Conservation (phyloP, 2,797 vertebrate species). For the Pampus argenteus region DNA sequence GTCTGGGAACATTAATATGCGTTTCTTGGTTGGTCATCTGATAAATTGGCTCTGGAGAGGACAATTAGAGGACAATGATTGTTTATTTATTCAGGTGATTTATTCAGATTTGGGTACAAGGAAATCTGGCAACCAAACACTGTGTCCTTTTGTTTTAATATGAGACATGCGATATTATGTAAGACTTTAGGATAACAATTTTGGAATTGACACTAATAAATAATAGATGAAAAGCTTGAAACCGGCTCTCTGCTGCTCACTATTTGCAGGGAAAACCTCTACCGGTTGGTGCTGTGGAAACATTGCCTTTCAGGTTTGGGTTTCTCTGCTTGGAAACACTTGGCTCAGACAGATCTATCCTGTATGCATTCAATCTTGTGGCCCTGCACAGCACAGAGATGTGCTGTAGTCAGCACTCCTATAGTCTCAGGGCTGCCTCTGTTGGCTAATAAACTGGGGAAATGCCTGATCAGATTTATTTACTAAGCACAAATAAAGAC, state of each 20-base stretch:
- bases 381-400: constrained; percentile 57
- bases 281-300: constrained; percentile 15
- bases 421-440: constrained; percentile 56
- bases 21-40: constrained; percentile 37
- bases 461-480: constrained; percentile 80
- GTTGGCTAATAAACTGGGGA: constrained; percentile 74
- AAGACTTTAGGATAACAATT: constrained; percentile 4
- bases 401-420: constrained; percentile 77
- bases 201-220: background rate
- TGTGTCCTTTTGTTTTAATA: constrained; percentile 17
- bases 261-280: constrained; percentile 22
- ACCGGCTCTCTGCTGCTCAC: background rate
- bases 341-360: constrained; percentile 55
- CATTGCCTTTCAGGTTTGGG: constrained; percentile 35
- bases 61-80: constrained; percentile 59
- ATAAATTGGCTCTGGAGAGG: constrained; percentile 47
- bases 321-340: constrained; percentile 42
- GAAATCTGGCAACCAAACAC: constrained; percentile 24
- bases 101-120: constrained; percentile 12
- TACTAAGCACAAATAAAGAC: constrained; percentile 64
- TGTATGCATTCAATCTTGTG: constrained; percentile 68
- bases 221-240: background rate
- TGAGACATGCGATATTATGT: constrained; percentile 8
- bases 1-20: constrained; percentile 40
- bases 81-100: constrained; percentile 60